Conservation (phyloP, 2,113 vertebrate genomes). For the Spea bombifrons region DNA sequence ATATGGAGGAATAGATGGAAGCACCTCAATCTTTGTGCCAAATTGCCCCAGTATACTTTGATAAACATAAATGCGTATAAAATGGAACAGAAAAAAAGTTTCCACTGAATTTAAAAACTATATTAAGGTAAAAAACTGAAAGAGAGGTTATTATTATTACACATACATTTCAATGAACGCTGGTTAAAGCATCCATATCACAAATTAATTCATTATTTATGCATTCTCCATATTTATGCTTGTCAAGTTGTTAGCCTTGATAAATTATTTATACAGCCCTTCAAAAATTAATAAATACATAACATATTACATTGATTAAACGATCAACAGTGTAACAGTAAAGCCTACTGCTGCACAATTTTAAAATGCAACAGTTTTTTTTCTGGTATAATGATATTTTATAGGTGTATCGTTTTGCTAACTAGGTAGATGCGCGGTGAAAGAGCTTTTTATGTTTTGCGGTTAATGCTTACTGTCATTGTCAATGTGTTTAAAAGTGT, state of each 20-base stretch:
- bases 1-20: too few relatives aligned
- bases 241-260: slow-evolving; percentile 19
- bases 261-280: slow-evolving; percentile 27
- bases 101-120: too few relatives aligned
- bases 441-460: too few relatives aligned
- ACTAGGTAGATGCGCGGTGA: too few relatives aligned
- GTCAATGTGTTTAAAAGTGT: too few relatives aligned
- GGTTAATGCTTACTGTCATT: too few relatives aligned
- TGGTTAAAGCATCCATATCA: not conserved
- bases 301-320: slow-evolving; percentile 29
- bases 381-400: not conserved
- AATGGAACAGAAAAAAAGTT: too few relatives aligned
- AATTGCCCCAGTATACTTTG: too few relatives aligned
- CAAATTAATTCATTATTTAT: slow-evolving; percentile 1
- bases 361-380: slow-evolving; percentile 1
- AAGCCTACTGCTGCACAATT: slow-evolving; percentile 3
- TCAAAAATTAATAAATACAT: slow-evolving; percentile 9
- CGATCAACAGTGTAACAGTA: slow-evolving; percentile 12
- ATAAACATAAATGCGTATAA: too few relatives aligned
- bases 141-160: not conserved
- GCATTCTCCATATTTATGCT: slow-evolving; percentile 11
- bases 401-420: not conserved
- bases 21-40: too few relatives aligned
- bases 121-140: too few relatives aligned
- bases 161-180: not conserved